phyloP scores from a whole-genome alignment of 2,888 invertebrate genomes.

The Reticulitermes lucifugus region DNA sequence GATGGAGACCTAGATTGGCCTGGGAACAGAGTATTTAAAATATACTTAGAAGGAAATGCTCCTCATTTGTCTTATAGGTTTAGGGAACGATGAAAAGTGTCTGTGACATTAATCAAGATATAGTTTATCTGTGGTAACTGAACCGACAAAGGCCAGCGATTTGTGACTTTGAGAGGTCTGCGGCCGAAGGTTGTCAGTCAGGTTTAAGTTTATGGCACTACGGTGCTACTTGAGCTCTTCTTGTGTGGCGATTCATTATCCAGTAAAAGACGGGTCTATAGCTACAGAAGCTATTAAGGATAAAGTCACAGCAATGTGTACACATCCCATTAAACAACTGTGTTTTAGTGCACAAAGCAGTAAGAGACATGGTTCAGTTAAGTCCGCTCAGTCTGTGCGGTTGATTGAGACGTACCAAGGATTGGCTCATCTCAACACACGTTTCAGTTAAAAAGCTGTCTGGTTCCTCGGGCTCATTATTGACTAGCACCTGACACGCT shows the following conservation, averaged over 20 bases:
- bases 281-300: neutral
- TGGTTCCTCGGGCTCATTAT: neutral
- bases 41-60: too few species aligned
- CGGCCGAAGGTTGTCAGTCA: neutral
- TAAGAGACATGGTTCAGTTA: neutral
- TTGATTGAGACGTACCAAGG: neutral
- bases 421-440: neutral
- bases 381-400: neutral
- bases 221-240: neutral
- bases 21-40: too few species aligned
- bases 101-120: slow-evolving; percentile 5
- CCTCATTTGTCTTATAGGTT: neutral
- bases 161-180: neutral
- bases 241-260: neutral
- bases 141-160: neutral
- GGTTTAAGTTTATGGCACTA: neutral
- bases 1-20: too few species aligned
- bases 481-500: neutral
- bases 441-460: neutral
- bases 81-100: neutral
- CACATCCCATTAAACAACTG: neutral
- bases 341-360: neutral
- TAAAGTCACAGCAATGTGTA: neutral
- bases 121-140: neutral
- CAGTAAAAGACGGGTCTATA: neutral